A percentile compares a stretch with the other conserved stretches of the same genome.
Evolutionary conservation across 2,113 vertebrate species (phyloP).

Genomic region (Periophthalmodon schlosseri): DNA sequence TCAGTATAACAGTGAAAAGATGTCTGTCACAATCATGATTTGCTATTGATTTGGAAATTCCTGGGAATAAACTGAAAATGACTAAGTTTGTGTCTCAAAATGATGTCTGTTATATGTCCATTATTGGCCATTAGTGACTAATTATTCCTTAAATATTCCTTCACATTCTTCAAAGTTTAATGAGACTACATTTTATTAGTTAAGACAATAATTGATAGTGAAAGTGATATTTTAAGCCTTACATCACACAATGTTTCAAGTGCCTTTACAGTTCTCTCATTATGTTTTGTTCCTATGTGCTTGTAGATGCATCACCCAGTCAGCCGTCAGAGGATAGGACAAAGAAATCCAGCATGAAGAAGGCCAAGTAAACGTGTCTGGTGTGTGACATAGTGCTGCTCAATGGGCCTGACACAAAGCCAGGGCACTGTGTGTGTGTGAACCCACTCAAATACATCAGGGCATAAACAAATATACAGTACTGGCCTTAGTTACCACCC

Average conservation of each 20-base stretch:
- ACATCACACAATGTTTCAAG: not conserved
- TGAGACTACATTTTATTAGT: too few relatives aligned
- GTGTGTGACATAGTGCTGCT: constrained; percentile 38
- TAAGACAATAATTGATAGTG: too few relatives aligned
- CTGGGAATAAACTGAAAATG: not conserved
- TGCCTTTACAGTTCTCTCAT: constrained; percentile 2
- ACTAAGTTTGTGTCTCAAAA: too few relatives aligned
- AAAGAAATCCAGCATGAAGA: constrained; percentile 57
- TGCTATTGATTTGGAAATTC: not conserved
- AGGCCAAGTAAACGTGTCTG: constrained; percentile 50
- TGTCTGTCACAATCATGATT: not conserved
- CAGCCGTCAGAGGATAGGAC: constrained; percentile 54
- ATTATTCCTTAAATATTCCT: too few relatives aligned
- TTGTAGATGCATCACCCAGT: constrained; percentile 58
- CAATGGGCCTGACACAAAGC: constrained; percentile 46
- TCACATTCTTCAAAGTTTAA: too few relatives aligned
- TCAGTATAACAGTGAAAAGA: not conserved
- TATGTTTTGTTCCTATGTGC: constrained; percentile 36
- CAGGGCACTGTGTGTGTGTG: constrained; percentile 54
- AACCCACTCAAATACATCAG: constrained; percentile 58
- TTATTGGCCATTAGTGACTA: too few relatives aligned
- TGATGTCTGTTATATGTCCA: too few relatives aligned
- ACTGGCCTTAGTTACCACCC: constrained; percentile 56
- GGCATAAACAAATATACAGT: constrained; percentile 41
- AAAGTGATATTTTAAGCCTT: not conserved